Evolutionary conservation across 2,888 invertebrate genomes (phyloP).

Genomic region (Acronicta aceris): DNA sequence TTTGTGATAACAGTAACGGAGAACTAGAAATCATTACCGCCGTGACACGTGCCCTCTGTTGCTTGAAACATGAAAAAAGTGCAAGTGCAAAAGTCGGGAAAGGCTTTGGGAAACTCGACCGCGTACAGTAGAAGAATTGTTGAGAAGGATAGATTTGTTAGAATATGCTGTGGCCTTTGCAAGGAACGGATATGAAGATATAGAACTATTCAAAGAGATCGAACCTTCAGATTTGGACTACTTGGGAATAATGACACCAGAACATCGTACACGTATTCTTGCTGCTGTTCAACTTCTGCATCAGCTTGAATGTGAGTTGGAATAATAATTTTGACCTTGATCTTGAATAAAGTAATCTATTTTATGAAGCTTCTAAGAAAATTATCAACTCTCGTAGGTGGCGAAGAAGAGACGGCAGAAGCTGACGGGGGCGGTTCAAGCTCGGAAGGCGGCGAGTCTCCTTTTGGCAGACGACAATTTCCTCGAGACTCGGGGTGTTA

Average conservation of each 20-base stretch:
- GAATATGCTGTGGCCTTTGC: slow-evolving; percentile 97
- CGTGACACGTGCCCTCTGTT: too few species aligned
- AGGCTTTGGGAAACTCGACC: slow-evolving; percentile 89
- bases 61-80: too few species aligned
- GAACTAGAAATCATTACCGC: too few species aligned
- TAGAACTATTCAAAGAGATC: slow-evolving; percentile 97
- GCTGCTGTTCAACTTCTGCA: slow-evolving; percentile 97
- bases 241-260: slow-evolving; percentile 95
- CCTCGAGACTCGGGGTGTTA: slow-evolving; percentile 95
- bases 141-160: slow-evolving; percentile 96
- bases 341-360: slow-evolving; percentile 41
- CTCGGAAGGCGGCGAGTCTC: slow-evolving; percentile 93
- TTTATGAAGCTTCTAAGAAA: slow-evolving; percentile 56
- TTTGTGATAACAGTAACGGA: too few species aligned
- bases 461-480: slow-evolving; percentile 94
- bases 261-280: slow-evolving; percentile 96
- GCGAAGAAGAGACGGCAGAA: slow-evolving; percentile 92
- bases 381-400: slow-evolving; percentile 71
- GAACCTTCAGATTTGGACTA: slow-evolving; percentile 97
- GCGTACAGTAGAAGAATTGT: slow-evolving; percentile 95
- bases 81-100: slow-evolving; percentile 86
- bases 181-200: slow-evolving; percentile 97
- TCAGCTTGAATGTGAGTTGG: slow-evolving; percentile 96
- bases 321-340: slow-evolving; percentile 40
- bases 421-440: slow-evolving; percentile 94